Percentiles rank a stretch among this genome's conserved stretches.
phyloP scores from a whole-genome alignment of 2,888 invertebrate genomes.

The Actias luna region DNA sequence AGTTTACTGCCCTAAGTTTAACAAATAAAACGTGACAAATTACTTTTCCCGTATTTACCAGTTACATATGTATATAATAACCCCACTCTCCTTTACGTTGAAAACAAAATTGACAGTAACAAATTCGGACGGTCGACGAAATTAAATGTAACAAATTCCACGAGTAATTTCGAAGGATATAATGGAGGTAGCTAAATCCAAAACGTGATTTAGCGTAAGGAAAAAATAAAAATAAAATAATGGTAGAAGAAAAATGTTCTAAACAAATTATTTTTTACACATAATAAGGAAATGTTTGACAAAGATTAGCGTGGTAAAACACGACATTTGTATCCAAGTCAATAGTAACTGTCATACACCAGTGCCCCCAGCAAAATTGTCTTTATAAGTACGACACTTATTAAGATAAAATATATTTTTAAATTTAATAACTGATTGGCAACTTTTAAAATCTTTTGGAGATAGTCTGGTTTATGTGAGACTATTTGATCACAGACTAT shows the following conservation, averaged over 20 bases:
- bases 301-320: neutral
- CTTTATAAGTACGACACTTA: too few relatives aligned
- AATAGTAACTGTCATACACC: too few relatives aligned
- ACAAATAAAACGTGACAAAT: too few relatives aligned
- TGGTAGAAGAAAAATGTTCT: neutral
- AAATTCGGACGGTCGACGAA: conserved; percentile 20
- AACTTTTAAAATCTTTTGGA: too few relatives aligned
- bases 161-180: conserved; percentile 35
- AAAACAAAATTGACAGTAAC: neutral
- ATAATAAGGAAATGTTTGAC: neutral
- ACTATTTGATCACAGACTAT: too few relatives aligned
- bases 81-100: neutral
- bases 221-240: neutral
- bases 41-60: too few relatives aligned
- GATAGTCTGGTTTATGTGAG: too few relatives aligned
- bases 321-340: too few relatives aligned
- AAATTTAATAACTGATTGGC: too few relatives aligned
- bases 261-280: neutral
- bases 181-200: conserved; percentile 25
- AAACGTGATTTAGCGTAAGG: neutral
- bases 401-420: too few relatives aligned
- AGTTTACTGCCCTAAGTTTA: too few relatives aligned
- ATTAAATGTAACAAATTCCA: conserved; percentile 32
- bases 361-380: too few relatives aligned
- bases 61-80: neutral